phyloP scores from a whole-genome alignment of 2,888 invertebrate genomes.

The Clepsis dumicolana region DNA sequence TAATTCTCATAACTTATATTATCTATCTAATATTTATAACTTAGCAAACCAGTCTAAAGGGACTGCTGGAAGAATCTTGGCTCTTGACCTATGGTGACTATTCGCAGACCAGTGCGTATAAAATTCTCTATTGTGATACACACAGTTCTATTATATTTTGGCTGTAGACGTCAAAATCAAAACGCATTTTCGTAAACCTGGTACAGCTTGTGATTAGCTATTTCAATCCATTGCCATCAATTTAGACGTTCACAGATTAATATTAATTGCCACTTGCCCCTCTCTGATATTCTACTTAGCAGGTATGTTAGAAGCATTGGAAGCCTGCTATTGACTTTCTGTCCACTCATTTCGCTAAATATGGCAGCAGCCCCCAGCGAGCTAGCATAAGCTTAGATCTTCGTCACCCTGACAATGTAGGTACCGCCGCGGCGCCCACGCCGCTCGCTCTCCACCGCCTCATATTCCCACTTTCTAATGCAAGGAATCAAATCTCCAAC shows the following conservation, averaged over 20 bases:
- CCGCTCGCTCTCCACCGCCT: slow-evolving; percentile 57
- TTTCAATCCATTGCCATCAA: not conserved
- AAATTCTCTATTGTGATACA: no score
- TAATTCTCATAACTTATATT: not conserved
- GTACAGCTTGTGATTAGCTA: not conserved
- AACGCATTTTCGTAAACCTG: not conserved
- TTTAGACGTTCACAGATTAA: not conserved
- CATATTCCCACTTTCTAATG: slow-evolving; percentile 65
- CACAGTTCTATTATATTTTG: no score
- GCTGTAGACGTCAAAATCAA: no score
- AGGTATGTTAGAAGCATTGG: slow-evolving; percentile 18
- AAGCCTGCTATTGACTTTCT: slow-evolving; percentile 27
- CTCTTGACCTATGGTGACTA: no score
- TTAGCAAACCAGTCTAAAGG: not conserved
- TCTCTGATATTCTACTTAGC: no score
- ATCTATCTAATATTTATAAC: not conserved
- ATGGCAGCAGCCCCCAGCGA: slow-evolving; percentile 7
- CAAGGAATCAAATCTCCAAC: slow-evolving; percentile 56
- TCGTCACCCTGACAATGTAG: slow-evolving; percentile 54
- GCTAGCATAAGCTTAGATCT: slow-evolving; percentile 54
- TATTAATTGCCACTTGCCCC: not conserved
- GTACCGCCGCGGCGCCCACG: slow-evolving; percentile 64
- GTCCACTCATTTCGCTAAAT: slow-evolving; percentile 19
- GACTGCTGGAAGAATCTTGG: not conserved
- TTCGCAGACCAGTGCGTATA: no score